These are phyloP conservation scores for Enteromius viviparus DNA, from an alignment of 2,797 vertebrate genomes.

Conservation along the genomic window DNA sequence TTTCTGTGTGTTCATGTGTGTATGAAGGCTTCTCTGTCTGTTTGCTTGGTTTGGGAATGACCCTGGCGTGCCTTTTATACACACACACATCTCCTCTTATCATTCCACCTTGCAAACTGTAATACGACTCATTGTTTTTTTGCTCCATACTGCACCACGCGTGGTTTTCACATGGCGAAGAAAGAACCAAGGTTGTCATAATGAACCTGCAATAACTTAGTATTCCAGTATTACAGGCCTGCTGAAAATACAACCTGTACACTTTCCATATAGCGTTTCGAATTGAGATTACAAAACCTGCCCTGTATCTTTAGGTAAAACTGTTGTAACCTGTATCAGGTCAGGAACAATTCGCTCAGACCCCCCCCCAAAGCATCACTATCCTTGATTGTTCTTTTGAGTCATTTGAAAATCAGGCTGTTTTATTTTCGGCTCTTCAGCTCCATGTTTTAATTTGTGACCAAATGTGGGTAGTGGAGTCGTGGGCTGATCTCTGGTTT, in stretches of 20 bases:
- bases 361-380: slow-evolving; percentile 33
- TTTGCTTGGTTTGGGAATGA: slow-evolving; percentile 81
- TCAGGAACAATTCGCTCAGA: slow-evolving; percentile 63
- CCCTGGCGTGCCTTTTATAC: slow-evolving; percentile 85
- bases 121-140: slow-evolving; percentile 66
- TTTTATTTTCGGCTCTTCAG: slow-evolving; percentile 70
- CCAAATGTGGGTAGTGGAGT: slow-evolving; percentile 14
- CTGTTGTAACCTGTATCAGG: slow-evolving; percentile 87
- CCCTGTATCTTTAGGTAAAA: slow-evolving; percentile 59
- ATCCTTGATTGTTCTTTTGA: slow-evolving; percentile 73
- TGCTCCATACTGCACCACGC: slow-evolving; percentile 37
- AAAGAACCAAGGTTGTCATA: slow-evolving; percentile 74
- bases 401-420: slow-evolving; percentile 77
- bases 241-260: slow-evolving; percentile 19
- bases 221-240: slow-evolving; percentile 59
- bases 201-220: slow-evolving; percentile 30
- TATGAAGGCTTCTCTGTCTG: slow-evolving; percentile 69
- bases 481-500: slow-evolving; percentile 65
- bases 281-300: slow-evolving; percentile 13
- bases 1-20: slow-evolving; percentile 54
- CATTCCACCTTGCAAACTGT: slow-evolving; percentile 66
- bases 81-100: slow-evolving; percentile 61
- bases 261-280: slow-evolving; percentile 15
- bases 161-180: slow-evolving; percentile 78
- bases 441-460: slow-evolving; percentile 64